Base-by-base conservation (phyloP, 1,140 invertebrate species). In the Panagrolaimus sp. region DNA sequence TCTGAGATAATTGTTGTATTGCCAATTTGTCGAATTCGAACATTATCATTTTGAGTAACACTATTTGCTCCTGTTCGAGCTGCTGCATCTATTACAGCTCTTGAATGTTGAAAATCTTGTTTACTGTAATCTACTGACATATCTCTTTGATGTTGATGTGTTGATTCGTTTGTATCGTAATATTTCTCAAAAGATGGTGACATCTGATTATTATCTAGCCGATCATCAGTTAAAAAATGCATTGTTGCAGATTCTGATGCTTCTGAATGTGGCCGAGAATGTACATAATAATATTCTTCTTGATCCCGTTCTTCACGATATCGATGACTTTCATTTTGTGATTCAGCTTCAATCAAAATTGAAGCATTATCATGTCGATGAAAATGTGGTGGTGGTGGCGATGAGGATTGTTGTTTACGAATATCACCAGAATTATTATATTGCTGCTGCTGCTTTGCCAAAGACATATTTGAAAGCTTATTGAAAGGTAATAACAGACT, bases 1-100 rank as follows among this genome's bases (percentile, higher is more conserved):
- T 82, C 81, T 7, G 81, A 83, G 48, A 81, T 65, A 27, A 82
- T 75, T 8, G 80, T 81, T 23, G 80, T 82, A 63, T 81, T 73
- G 7, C 80, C 79, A 20, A 66, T 72, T 47, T 73, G 72, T 9
- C 73, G 68, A 27, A 74, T 73, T 25, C 74, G 67, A 25, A 74
- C 67, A 67, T 67, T 70, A 14, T 45, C 61, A 27, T 43, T 62
- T 31, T 69, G 47, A 9, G 46, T 48, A 9, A 71, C 65, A 38
- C 31, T 38, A 7, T 38, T 38, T 14, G 72, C 72, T 5, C 51
- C 51, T 20, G 51, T 57, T 20, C 51, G 51, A 20, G 51, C 20
- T 25, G 51, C 51, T 4, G 74, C 74, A 42, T 73, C 68, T 27
- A 75, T 75, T 16, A 66, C 66, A 4, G 74, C 74, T 38, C 75